Evolutionary conservation across 2,888 invertebrate species (phyloP).

Genomic region (Hesperia comma): DNA sequence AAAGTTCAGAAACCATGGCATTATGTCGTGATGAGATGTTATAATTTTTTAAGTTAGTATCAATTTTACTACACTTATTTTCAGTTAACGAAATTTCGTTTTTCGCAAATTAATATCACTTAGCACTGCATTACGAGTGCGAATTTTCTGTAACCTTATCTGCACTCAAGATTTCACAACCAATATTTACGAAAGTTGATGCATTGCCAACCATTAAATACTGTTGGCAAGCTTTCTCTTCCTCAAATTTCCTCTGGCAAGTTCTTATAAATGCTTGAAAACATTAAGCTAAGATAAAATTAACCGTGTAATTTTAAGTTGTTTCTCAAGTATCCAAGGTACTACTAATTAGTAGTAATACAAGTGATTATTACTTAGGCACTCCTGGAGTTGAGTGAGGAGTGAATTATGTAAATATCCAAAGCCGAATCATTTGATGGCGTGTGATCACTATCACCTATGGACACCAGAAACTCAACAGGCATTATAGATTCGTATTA

Average conservation of each 20-base stretch:
- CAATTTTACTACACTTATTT: neutral
- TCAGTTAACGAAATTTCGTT: neutral
- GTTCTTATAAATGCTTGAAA: constrained; percentile 10
- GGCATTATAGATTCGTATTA: too few relatives aligned
- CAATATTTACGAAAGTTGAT: constrained; percentile 21
- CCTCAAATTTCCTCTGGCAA: constrained; percentile 13
- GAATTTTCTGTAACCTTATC: constrained; percentile 17
- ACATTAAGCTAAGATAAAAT: neutral
- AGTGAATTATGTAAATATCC: too few relatives aligned
- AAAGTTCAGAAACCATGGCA: too few relatives aligned
- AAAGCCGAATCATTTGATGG: too few relatives aligned
- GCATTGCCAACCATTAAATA: constrained; percentile 26
- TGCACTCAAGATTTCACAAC: constrained; percentile 18
- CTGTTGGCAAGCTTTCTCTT: constrained; percentile 18
- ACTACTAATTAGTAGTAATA: neutral
- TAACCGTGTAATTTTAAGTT: neutral
- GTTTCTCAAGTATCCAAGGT: neutral
- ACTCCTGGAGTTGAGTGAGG: too few relatives aligned
- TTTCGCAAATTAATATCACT: neutral
- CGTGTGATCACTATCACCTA: too few relatives aligned
- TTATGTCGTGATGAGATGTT: too few relatives aligned
- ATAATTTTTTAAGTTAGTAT: neutral
- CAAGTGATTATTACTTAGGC: too few relatives aligned
- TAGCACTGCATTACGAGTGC: constrained; percentile 5
- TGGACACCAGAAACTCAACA: neutral